Evolutionary conservation across 2,113 vertebrate species (phyloP).

Genomic region (Chloropsis hardwickii): DNA sequence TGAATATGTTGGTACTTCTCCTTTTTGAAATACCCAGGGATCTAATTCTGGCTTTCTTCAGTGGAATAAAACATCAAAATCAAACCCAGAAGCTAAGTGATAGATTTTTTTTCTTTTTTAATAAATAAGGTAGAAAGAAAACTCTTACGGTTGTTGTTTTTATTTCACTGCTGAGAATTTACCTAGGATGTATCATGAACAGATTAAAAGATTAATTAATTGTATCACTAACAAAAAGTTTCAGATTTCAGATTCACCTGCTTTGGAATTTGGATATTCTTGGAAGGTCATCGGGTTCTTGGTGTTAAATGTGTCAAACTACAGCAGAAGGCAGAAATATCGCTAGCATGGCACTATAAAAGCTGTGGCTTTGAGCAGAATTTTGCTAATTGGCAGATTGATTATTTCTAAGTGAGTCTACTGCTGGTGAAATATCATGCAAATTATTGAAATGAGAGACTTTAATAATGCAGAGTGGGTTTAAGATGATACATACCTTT

Average conservation of each 20-base stretch:
- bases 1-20: neutral
- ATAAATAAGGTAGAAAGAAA: neutral
- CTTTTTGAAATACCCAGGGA: neutral
- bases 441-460: neutral
- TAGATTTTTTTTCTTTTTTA: neutral
- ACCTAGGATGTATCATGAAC: neutral
- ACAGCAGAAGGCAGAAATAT: neutral
- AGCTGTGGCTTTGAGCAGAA: neutral
- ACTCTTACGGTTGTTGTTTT: neutral
- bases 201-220: neutral
- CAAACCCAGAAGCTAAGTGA: neutral
- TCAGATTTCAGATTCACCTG: neutral
- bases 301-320: neutral
- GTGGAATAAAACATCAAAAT: neutral
- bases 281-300: neutral
- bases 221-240: neutral
- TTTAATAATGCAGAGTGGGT: slow-evolving; percentile 35
- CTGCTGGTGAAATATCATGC: neutral
- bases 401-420: neutral
- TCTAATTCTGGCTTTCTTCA: slow-evolving; percentile 15
- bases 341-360: neutral
- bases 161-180: neutral
- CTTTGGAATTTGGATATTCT: neutral
- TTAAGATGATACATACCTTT: neutral
- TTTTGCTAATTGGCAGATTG: neutral